Evolutionary conservation across 2,888 invertebrate genomes (phyloP), one percentile per base, ranked within the genome.

Genomic region (Leptopterna dolabrata): DNA sequence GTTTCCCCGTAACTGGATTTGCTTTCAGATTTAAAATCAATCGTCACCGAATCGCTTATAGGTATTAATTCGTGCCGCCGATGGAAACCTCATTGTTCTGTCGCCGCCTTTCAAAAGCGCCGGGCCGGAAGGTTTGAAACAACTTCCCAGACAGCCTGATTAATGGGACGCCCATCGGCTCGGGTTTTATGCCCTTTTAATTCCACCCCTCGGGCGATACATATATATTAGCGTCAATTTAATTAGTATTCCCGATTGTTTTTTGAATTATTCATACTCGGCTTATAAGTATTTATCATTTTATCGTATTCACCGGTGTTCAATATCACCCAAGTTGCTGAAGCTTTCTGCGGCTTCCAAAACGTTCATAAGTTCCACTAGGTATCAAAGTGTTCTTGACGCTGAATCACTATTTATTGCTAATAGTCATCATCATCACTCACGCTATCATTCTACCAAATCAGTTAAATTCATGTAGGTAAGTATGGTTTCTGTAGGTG

Each of bases 131-230:
- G 47, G 47, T 36, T 36, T 36, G 36, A 36, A 36, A 36, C 36
- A 36, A 36, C 36, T 36, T 36, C 13, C 16, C 47, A 47, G 47
- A 47, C 47, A 16, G 13, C 16, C 27, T 70, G 70, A 70, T 70
- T 70, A 70, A 70, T 70, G 70, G n/a, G 24, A 11, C 70, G 6
- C 70, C 70, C 24, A 70, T 70, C 27, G 7, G 24, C n/a, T 29
- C 70, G 29, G 70, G 19, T 70, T 70, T 70, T 70, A 70, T 24
- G 70, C 13, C 70, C 70, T 70, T 70, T 70, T 70, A 70, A 70
- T 70, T 70, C 70, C 70, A 24, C 24, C 27, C 70, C 70, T 70
- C 70, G 27, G 70, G 70, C 70, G n/a, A n/a, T 29, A 24, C n/a
- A 6, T 70, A 11, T 29, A 13, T 13, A 70, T 70, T 70, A 70